A percentile compares a stretch with the other conserved stretches of the same genome.
Conservation (phyloP, 2,113 vertebrate genomes). For the Diphyllodes magnificus region DNA sequence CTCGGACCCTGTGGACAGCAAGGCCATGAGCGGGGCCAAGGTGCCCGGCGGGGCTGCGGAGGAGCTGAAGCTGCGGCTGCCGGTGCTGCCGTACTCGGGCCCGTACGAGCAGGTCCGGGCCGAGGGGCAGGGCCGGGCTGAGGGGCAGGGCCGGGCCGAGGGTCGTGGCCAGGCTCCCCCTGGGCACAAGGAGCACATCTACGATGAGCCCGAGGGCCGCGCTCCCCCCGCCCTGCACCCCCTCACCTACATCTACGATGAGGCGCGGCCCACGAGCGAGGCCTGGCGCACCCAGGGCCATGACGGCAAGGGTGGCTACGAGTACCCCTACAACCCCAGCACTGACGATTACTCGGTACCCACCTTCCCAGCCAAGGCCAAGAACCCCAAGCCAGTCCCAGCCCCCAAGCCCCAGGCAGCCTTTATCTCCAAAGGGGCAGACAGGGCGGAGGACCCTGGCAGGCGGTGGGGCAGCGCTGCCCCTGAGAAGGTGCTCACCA, state of each 20-base stretch:
- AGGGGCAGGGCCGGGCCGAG: background rate
- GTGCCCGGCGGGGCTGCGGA: background rate
- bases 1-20: constrained; percentile 87
- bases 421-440: constrained; percentile 40
- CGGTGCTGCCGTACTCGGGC: constrained; percentile 54
- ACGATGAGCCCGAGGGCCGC: constrained; percentile 89
- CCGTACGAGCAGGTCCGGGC: constrained; percentile 71
- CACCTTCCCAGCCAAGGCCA: constrained; percentile 22
- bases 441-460: constrained; percentile 54
- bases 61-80: background rate
- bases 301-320: constrained; percentile 50
- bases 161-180: background rate
- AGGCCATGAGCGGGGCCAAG: background rate
- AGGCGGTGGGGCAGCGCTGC: background rate
- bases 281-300: constrained; percentile 76
- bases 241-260: constrained; percentile 73
- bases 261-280: constrained; percentile 70
- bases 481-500: background rate
- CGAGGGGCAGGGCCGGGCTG: constrained; percentile 12
- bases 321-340: constrained; percentile 72
- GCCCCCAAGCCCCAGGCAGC: constrained; percentile 81
- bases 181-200: constrained; percentile 81
- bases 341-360: constrained; percentile 72
- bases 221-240: background rate
- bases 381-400: constrained; percentile 76